Conservation (phyloP, 2,113 vertebrate genomes). For the Merops nubicus region DNA sequence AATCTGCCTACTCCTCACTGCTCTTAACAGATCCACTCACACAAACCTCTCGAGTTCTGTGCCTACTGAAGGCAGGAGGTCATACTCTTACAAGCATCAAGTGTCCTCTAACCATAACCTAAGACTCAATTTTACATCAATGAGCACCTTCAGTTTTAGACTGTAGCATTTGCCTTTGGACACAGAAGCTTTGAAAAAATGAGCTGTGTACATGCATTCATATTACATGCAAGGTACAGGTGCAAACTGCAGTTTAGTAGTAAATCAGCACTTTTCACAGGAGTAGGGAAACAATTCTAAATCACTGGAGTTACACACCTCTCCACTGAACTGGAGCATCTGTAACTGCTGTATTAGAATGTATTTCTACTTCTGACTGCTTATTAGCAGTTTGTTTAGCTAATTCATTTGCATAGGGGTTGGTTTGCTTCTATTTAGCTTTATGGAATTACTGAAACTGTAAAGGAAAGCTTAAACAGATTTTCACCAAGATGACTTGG, state of each 20-base stretch:
- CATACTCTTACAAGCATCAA: background rate
- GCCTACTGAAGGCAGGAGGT: background rate
- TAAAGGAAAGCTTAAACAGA: background rate
- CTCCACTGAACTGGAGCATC: background rate
- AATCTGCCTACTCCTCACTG: background rate
- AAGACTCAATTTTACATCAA: background rate
- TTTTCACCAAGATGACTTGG: background rate
- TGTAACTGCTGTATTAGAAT: background rate
- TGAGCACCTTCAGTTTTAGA: background rate
- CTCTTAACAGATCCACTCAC: background rate
- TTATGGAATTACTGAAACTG: background rate
- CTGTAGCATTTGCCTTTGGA: background rate
- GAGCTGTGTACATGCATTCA: background rate
- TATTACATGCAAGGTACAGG: background rate
- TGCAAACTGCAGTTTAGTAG: background rate
- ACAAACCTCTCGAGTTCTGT: background rate
- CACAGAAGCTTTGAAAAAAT: background rate
- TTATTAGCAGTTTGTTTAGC: background rate
- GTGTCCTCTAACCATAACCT: rapidly evolving
- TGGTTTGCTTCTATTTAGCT: background rate
- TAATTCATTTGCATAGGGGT: background rate
- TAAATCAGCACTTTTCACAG: background rate
- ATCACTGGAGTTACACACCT: background rate
- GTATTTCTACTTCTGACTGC: background rate
- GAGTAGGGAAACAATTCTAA: background rate